These are phyloP conservation scores for Mesoclemmys tuberculata DNA, from an alignment of 2,113 vertebrate genomes.

Conservation along the genomic window DNA sequence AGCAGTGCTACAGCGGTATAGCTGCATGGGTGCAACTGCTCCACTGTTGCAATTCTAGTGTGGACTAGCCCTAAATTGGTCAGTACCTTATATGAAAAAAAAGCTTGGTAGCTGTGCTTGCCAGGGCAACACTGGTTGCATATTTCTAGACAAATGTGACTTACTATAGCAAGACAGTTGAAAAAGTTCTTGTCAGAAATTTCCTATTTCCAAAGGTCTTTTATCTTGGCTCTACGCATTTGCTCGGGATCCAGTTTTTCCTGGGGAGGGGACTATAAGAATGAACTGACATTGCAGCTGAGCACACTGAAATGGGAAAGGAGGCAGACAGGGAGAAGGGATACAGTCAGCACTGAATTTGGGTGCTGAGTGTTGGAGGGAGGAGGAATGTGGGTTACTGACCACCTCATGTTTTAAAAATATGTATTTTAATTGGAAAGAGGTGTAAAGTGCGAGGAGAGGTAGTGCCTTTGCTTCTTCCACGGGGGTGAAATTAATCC, in stretches of 20 bases:
- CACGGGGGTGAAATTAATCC: neutral
- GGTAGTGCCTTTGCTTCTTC: neutral
- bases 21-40: no score
- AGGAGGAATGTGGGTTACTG: neutral
- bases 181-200: neutral
- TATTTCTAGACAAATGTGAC: neutral
- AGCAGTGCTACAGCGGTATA: no score
- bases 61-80: neutral
- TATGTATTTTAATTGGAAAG: neutral
- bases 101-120: rapidly evolving
- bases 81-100: neutral
- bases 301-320: neutral
- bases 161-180: neutral
- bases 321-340: neutral
- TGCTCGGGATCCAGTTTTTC: neutral
- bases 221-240: neutral
- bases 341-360: neutral
- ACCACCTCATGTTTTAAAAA: neutral
- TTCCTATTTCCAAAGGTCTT: neutral
- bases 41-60: no score
- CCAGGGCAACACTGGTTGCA: neutral
- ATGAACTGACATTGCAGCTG: rapidly evolving
- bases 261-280: neutral
- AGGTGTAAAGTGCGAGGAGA: neutral
- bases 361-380: neutral